These are phyloP conservation scores for Spea multiplicata DNA, from an alignment of 2,113 vertebrate species.

Conservation along the genomic window DNA sequence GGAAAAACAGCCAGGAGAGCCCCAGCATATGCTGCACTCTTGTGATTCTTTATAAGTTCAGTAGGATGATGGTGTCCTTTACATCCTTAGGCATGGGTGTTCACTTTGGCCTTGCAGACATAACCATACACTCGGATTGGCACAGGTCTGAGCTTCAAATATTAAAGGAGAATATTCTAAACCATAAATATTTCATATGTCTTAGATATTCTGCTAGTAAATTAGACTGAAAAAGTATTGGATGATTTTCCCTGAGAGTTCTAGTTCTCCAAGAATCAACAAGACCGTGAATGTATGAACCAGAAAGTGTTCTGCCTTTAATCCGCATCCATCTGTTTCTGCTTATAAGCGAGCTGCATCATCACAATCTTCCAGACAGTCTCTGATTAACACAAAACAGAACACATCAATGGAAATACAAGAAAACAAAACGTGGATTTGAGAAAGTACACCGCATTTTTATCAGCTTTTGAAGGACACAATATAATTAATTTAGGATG, in stretches of 20 bases:
- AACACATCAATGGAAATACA: not conserved
- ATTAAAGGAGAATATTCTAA: too few species aligned
- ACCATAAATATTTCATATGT: too few species aligned
- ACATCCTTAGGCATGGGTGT: too few species aligned
- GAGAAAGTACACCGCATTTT: constrained; percentile 3
- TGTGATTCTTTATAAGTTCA: too few species aligned
- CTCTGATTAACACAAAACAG: constrained; percentile 39
- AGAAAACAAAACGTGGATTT: not conserved
- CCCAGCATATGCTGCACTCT: too few species aligned
- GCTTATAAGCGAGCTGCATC: constrained; percentile 25
- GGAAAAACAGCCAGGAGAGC: too few species aligned
- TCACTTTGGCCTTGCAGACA: too few species aligned
- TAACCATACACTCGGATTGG: too few species aligned
- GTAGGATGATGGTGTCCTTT: too few species aligned
- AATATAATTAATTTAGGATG: constrained; percentile 10
- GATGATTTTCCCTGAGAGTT: not conserved
- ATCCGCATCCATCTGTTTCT: constrained; percentile 44
- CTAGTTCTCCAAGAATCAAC: constrained; percentile 3
- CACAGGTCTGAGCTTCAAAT: too few species aligned
- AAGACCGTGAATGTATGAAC: not conserved
- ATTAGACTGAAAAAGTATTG: not conserved
- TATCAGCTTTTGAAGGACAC: not conserved
- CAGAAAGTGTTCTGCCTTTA: constrained; percentile 11
- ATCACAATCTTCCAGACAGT: constrained; percentile 31
- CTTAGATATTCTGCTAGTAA: not conserved